Conservation (phyloP, 2,797 vertebrate species). For the Tachyglossus aculeatus region DNA sequence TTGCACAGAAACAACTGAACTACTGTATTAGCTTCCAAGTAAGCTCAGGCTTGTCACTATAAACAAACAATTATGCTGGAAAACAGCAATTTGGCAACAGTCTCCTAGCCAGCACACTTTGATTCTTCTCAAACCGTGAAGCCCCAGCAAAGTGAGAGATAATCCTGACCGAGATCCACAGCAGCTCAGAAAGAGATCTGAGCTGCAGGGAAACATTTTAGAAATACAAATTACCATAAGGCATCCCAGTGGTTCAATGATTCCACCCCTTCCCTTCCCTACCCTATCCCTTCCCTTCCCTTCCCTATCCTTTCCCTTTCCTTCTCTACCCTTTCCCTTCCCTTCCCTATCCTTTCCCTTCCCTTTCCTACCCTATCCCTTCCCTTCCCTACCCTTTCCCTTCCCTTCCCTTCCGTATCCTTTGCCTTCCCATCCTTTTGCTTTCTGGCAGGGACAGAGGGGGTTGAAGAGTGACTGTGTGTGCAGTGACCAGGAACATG, state of each 20-base stretch:
- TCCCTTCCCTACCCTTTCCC: no score
- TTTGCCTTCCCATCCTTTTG: no score
- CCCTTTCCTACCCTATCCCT: neutral
- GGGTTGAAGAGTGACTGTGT: no score
- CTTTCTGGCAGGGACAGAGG: no score
- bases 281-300: no score
- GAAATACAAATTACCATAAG: neutral
- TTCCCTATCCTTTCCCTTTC: no score
- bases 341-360: no score
- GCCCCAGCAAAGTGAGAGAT: neutral
- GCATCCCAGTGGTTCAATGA: neutral
- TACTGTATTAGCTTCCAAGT: neutral
- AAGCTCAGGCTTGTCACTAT: fast-evolving
- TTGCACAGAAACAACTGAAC: neutral
- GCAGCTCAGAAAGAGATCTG: neutral
- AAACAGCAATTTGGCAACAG: neutral
- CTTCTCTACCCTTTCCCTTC: no score
- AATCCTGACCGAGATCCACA: neutral
- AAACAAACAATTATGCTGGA: neutral
- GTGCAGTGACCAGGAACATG: no score
- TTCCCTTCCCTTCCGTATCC: no score
- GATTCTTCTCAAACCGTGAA: neutral
- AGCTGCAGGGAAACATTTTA: neutral
- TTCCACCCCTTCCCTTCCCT: neutral
- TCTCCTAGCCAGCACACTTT: neutral